phyloP scores from a whole-genome alignment of 2,113 vertebrate genomes.

The Oreotrochilus melanogaster region DNA sequence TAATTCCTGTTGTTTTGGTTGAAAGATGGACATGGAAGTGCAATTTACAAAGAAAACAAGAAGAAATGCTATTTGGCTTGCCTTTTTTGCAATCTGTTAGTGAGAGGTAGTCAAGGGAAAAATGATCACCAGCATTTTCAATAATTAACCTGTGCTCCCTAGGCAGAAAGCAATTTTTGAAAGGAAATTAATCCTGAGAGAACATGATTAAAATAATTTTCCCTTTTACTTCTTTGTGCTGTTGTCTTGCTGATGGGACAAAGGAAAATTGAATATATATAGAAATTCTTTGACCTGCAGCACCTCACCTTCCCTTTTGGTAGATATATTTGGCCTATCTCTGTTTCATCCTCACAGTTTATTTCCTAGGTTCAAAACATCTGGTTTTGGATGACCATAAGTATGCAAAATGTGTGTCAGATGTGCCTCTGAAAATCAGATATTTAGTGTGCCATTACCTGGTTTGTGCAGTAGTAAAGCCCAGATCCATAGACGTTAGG shows the following conservation, averaged over 20 bases:
- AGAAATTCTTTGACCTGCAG: background rate
- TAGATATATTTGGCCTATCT: background rate
- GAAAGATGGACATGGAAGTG: conserved; percentile 38
- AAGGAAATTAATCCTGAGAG: conserved; percentile 47
- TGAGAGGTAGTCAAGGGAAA: background rate
- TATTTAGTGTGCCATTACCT: background rate
- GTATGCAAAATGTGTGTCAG: background rate
- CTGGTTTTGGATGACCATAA: background rate
- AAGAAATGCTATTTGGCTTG: background rate
- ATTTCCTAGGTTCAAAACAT: background rate
- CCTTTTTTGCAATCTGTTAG: background rate
- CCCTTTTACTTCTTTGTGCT: background rate
- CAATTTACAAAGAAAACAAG: conserved; percentile 26
- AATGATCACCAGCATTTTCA: background rate
- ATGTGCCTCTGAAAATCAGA: background rate
- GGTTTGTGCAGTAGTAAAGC: background rate
- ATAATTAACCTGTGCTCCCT: conserved; percentile 44
- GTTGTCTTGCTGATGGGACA: background rate
- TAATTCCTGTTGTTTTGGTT: conserved; percentile 38
- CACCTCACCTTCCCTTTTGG: background rate
- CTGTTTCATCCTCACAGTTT: background rate
- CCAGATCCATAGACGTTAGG: background rate
- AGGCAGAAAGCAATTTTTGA: conserved; percentile 19
- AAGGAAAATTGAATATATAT: background rate
- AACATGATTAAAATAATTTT: conserved; percentile 12